These are phyloP conservation scores for Parotia lawesii DNA, from an alignment of 2,113 vertebrate species.

Conservation along the genomic window DNA sequence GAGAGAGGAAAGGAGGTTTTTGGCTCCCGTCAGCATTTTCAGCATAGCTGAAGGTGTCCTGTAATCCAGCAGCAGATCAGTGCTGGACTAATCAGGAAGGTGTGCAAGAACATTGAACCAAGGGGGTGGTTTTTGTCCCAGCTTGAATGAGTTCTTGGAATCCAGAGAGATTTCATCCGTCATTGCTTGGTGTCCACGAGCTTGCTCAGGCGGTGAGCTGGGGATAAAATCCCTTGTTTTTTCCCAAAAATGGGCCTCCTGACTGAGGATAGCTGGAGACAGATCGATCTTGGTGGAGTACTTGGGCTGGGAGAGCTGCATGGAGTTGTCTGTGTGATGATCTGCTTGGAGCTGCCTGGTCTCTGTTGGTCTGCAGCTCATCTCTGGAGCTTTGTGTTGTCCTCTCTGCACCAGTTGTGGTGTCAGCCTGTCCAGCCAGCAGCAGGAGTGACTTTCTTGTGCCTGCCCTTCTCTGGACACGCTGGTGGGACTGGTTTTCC, in stretches of 20 bases:
- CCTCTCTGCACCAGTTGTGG: neutral
- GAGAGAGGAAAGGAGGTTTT: neutral
- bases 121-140: neutral
- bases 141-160: neutral
- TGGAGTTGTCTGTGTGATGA: neutral
- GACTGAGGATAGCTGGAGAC: no score
- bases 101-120: neutral
- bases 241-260: neutral
- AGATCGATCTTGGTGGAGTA: fast-evolving
- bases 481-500: neutral
- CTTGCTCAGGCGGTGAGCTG: neutral
- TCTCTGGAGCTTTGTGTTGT: neutral
- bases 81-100: neutral
- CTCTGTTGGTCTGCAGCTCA: neutral
- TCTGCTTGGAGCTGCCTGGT: neutral
- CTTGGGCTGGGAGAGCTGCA: neutral
- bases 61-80: neutral
- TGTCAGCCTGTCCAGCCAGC: neutral
- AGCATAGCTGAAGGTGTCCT: neutral
- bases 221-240: neutral
- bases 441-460: neutral
- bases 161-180: neutral
- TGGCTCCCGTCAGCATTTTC: neutral
- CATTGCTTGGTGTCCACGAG: neutral
- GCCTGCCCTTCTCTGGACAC: neutral